phyloP scores from a whole-genome alignment of 1,140 invertebrate species.

The Lordiphosa collinella region DNA sequence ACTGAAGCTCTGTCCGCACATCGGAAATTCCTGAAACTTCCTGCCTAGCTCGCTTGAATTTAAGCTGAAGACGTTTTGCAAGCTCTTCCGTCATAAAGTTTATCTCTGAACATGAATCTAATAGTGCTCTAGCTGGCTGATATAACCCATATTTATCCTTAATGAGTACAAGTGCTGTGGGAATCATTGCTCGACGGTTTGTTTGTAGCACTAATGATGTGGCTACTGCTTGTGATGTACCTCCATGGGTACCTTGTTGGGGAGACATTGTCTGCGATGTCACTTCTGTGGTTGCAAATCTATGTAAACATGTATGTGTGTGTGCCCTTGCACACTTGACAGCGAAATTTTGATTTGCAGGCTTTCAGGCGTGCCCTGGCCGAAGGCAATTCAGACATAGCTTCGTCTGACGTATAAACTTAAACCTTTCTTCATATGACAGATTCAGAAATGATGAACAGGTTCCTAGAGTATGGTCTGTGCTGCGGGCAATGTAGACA shows the following conservation, averaged over 20 bases:
- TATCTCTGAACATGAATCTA: slow-evolving; percentile 9
- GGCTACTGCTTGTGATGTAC: background rate
- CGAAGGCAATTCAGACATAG: too few species aligned
- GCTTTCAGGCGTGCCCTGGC: background rate
- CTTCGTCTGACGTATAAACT: too few species aligned
- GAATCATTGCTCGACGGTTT: background rate
- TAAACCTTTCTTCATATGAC: too few species aligned
- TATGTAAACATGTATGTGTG: background rate
- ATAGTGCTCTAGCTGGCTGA: background rate
- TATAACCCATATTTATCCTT: background rate
- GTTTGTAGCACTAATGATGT: background rate
- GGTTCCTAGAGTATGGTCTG: too few species aligned
- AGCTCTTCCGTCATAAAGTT: slow-evolving; percentile 6
- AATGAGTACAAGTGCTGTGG: background rate
- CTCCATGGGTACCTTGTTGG: background rate
- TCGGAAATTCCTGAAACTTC: background rate
- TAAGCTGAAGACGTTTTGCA: slow-evolving; percentile 1
- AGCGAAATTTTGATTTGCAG: too few species aligned
- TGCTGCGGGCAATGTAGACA: too few species aligned
- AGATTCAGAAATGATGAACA: too few species aligned
- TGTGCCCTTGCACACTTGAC: too few species aligned
- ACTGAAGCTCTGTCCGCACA: too few species aligned
- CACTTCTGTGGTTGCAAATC: background rate
- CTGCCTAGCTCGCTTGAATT: background rate
- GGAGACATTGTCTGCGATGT: background rate